Conservation (phyloP, 2,888 invertebrate species). For the Boloria selene region DNA sequence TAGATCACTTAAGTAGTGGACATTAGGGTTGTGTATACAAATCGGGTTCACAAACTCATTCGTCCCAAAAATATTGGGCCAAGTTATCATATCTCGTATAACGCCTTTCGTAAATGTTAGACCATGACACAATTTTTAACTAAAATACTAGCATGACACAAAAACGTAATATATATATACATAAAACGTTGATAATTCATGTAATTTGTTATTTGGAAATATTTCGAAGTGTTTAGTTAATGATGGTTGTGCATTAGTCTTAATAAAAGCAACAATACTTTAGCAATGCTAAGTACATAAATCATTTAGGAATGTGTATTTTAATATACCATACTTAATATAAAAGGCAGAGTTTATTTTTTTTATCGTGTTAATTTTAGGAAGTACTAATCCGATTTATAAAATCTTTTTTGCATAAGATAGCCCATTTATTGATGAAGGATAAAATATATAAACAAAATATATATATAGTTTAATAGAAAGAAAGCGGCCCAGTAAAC, state of each 20-base stretch:
- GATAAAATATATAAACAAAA: too few relatives aligned
- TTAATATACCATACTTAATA: too few relatives aligned
- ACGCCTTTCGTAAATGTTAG: slow-evolving; percentile 42
- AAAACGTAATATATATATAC: slow-evolving; percentile 7
- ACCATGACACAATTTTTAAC: slow-evolving; percentile 22
- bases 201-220: slow-evolving; percentile 19
- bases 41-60: slow-evolving; percentile 37
- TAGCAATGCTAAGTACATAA: too few relatives aligned
- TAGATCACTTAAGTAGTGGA: too few relatives aligned
- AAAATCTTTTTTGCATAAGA: too few relatives aligned
- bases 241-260: not conserved
- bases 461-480: too few relatives aligned
- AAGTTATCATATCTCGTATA: slow-evolving; percentile 4
- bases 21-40: not conserved
- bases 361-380: too few relatives aligned
- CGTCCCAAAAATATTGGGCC: not conserved
- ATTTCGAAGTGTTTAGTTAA: slow-evolving; percentile 11
- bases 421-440: too few relatives aligned
- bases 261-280: not conserved
- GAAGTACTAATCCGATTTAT: too few relatives aligned
- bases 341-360: too few relatives aligned
- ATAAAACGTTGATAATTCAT: slow-evolving; percentile 11
- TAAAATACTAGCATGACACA: slow-evolving; percentile 4
- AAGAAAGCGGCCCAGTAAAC: too few relatives aligned
- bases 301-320: too few relatives aligned